Conservation (phyloP, 1,140 invertebrate genomes). For the Mamestra configurata region DNA sequence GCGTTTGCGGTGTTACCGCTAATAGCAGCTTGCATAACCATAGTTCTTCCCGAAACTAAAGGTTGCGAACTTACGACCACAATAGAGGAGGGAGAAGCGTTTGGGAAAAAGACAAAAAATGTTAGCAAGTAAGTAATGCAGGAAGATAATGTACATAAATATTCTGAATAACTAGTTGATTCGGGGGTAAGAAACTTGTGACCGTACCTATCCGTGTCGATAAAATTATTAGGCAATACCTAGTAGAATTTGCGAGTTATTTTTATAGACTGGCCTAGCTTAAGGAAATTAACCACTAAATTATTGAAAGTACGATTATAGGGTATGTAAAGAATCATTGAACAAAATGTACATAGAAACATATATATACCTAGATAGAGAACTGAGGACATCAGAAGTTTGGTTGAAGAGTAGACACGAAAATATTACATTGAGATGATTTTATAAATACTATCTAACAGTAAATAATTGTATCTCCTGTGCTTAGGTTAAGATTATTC, state of each 20-base stretch:
- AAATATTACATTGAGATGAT: no score
- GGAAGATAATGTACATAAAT: slow-evolving; percentile 14
- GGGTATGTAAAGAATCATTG: background rate
- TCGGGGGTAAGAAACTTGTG: background rate
- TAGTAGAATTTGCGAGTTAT: background rate
- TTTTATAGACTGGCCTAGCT: background rate
- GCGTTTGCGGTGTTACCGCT: slow-evolving; percentile 91
- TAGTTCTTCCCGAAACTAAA: slow-evolving; percentile 93
- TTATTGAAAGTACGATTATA: background rate
- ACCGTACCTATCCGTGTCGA: background rate
- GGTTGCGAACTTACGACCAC: slow-evolving; percentile 92
- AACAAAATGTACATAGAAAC: background rate
- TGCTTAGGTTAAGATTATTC: background rate
- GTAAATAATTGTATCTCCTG: background rate
- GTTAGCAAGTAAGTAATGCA: background rate
- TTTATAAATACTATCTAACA: no score
- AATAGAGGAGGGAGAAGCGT: slow-evolving; percentile 92
- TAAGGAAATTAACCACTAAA: slow-evolving; percentile 2
- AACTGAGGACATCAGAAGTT: background rate
- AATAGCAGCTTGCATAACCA: slow-evolving; percentile 90
- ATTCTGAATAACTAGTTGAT: background rate
- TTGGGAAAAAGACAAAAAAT: slow-evolving; percentile 88
- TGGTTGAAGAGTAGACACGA: background rate
- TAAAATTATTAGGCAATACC: background rate
- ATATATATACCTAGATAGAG: background rate